Percentiles rank a stretch among this genome's conserved stretches.
Conservation (phyloP, 2,113 vertebrate species). For the Trematocara zebra region DNA sequence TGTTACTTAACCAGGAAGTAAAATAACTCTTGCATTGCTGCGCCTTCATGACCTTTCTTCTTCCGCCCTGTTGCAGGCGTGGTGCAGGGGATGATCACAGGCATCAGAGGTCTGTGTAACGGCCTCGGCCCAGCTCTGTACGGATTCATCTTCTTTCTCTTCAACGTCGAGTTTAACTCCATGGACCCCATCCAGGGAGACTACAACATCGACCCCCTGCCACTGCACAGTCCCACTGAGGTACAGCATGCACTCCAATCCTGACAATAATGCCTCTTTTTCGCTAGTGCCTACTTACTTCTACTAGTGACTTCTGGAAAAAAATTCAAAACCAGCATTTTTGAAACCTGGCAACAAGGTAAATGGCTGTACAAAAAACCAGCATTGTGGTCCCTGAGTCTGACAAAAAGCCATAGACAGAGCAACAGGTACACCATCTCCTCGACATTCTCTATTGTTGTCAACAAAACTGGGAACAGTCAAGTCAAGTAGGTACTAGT, state of each 20-base stretch:
- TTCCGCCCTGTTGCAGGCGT: constrained; percentile 72
- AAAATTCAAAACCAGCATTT: background rate
- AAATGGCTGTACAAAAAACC: background rate
- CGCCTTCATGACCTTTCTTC: background rate
- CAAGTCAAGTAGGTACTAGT: background rate
- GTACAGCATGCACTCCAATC: background rate
- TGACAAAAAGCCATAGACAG: background rate
- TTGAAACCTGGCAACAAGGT: background rate
- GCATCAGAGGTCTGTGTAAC: constrained; percentile 91
- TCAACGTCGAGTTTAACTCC: constrained; percentile 86
- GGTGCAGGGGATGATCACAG: constrained; percentile 94
- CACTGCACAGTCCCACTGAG: constrained; percentile 65
- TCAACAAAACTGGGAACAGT: background rate
- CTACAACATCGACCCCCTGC: constrained; percentile 54
- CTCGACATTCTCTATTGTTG: background rate
- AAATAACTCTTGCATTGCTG: background rate
- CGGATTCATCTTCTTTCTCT: constrained; percentile 93
- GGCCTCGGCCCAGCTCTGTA: constrained; percentile 94
- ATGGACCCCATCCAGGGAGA: constrained; percentile 75
- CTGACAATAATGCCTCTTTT: background rate
- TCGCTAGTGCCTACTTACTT: background rate
- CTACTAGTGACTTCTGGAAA: background rate
- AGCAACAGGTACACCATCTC: background rate
- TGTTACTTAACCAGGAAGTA: background rate
- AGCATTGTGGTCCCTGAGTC: background rate